Base-by-base conservation (phyloP, 2,113 vertebrate species). In the Setophaga petechia region DNA sequence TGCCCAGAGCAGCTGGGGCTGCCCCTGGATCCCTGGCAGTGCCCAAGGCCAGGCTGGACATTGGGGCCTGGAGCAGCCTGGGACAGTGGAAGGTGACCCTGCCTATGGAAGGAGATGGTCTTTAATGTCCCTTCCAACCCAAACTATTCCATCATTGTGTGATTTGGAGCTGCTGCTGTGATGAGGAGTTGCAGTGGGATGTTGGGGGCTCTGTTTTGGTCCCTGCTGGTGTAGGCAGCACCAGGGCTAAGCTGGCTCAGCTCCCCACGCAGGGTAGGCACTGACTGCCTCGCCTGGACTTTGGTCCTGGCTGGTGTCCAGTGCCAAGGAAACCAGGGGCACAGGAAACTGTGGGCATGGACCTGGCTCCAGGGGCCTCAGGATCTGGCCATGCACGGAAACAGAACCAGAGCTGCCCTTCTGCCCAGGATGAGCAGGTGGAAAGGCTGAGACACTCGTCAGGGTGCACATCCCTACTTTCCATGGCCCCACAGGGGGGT, bases 401-500 rank as follows among this genome's bases (percentile, higher is more conserved):
- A 71, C 47, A 65, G 7, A 22, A 28, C 23, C 46, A 16, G 43
- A 31, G 28, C 16, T 31, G 35, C 52, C 37, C 21, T 16, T 55
- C 19, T 39, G 37, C 57, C 25, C 2, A 0, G 49, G 30, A 3
- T 12, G 20, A 30, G n/a, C 0, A 2, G 20, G 27, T 2, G 3
- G 39, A 43, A 63, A 31, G 47, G 37, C 62, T 28, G 67, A 31
- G 52, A 15, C 1, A 4, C 33, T 79, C 0, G 0, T 17, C 46
- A 33, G 37, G 5, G 13, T 10, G 5, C 31, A 57, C 16, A 44
- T 67, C 37, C 24, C 28, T 21, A 14, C 39, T 55, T 68, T 35
- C 30, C 1, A 0, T 19, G 21, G 44, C 25, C 52, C 43, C 10
- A 0, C 0, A 0, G 12, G 17, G 3, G 31, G 22, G 41, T 44